These are phyloP conservation scores for Phoxinus phoxinus DNA, from an alignment of 2,113 vertebrate genomes.

Conservation along the genomic window DNA sequence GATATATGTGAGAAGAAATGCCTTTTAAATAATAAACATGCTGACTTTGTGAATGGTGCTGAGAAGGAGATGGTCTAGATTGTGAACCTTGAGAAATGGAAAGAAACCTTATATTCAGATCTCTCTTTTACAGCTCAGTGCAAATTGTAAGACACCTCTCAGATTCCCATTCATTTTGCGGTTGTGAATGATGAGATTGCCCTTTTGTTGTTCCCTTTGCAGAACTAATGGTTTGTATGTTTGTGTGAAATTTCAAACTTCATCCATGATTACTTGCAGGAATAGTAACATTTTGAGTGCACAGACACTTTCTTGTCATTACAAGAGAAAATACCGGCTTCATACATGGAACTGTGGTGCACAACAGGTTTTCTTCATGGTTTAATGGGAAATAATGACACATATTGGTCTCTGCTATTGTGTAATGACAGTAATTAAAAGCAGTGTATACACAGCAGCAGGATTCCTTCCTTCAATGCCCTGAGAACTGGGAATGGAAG, in stretches of 20 bases:
- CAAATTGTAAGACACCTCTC: not conserved
- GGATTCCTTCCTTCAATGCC: conserved; percentile 30
- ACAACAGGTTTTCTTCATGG: conserved; percentile 21
- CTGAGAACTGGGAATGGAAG: conserved; percentile 37
- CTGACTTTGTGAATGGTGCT: conserved; percentile 56
- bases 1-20: conserved; percentile 44
- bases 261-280: not conserved
- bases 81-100: conserved; percentile 29
- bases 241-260: not conserved
- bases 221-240: conserved; percentile 3
- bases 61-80: conserved; percentile 36
- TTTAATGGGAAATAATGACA: conserved; percentile 53
- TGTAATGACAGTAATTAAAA: conserved; percentile 51
- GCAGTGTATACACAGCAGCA: conserved; percentile 34
- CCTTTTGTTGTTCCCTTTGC: not conserved
- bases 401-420: conserved; percentile 29
- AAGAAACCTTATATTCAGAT: not conserved
- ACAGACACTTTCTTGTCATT: not conserved
- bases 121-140: conserved; percentile 6
- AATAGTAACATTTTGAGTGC: not conserved
- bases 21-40: conserved; percentile 53
- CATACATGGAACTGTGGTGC: not conserved
- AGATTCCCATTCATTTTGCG: not conserved
- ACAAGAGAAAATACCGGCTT: not conserved
- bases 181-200: not conserved